phyloP scores from a whole-genome alignment of 1,140 invertebrate species.

The Eciton burchellii region DNA sequence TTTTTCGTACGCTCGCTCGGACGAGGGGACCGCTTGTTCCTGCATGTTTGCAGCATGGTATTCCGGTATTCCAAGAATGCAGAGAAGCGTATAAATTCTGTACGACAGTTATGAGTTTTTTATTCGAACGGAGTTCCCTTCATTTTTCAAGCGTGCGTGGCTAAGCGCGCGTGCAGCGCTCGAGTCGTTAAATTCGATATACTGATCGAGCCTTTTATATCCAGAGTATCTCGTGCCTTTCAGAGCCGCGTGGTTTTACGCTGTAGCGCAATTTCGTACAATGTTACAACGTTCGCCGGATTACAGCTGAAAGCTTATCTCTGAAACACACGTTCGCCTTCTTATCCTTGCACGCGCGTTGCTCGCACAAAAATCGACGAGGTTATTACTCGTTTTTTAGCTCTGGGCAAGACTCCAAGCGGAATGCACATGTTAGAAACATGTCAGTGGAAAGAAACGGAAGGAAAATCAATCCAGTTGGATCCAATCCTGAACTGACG shows the following conservation, averaged over 20 bases:
- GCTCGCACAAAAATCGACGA: not conserved
- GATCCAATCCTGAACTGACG: constrained; percentile 21
- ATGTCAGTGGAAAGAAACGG: not conserved
- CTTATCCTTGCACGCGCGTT: not conserved
- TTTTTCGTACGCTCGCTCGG: not conserved
- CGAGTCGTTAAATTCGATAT: constrained; percentile 7
- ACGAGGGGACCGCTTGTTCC: too few relatives aligned
- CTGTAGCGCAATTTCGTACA: not conserved
- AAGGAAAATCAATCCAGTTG: not conserved
- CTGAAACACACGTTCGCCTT: not conserved
- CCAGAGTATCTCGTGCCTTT: not conserved
- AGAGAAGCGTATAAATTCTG: not conserved
- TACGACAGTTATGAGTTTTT: not conserved
- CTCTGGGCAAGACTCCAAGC: not conserved
- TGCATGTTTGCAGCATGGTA: not conserved
- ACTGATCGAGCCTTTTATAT: constrained; percentile 10
- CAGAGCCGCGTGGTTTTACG: not conserved
- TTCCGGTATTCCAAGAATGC: not conserved
- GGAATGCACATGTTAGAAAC: constrained; percentile 9
- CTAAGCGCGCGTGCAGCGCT: not conserved
- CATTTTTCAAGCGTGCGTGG: constrained; percentile 1
- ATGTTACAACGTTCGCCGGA: not conserved
- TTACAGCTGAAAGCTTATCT: not conserved
- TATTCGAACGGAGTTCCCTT: constrained; percentile 9
- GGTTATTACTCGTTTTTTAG: not conserved